Conservation (phyloP, 2,888 invertebrate genomes). For the Cheilosia grossa region DNA sequence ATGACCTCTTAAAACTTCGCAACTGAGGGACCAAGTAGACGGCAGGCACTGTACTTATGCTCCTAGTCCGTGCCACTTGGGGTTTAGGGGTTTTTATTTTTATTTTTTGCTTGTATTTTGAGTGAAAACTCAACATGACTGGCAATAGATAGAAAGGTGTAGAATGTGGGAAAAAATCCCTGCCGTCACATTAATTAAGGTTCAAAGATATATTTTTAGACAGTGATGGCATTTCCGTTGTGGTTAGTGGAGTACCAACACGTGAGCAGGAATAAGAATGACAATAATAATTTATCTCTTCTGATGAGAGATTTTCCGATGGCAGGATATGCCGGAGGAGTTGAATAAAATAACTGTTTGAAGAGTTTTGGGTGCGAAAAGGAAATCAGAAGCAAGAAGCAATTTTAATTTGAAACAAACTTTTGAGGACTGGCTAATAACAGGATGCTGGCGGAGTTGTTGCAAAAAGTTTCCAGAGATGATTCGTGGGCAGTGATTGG, state of each 20-base stretch:
- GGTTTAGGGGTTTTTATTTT: neutral
- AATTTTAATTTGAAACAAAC: neutral
- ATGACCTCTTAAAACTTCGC: slow-evolving; percentile 69
- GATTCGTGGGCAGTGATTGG: too few relatives aligned
- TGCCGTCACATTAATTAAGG: slow-evolving; percentile 71
- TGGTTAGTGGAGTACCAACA: slow-evolving; percentile 46
- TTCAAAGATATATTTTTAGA: slow-evolving; percentile 49
- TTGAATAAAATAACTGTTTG: neutral
- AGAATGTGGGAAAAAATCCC: slow-evolving; percentile 43
- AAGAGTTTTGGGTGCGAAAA: too few relatives aligned
- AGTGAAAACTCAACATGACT: slow-evolving; percentile 36
- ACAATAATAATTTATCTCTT: slow-evolving; percentile 57
- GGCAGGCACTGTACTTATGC: slow-evolving; percentile 32
- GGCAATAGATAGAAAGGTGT: neutral
- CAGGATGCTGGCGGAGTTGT: too few relatives aligned
- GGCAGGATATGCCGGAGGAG: slow-evolving; percentile 19
- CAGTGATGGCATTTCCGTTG: slow-evolving; percentile 24
- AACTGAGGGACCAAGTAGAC: slow-evolving; percentile 48
- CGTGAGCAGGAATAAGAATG: slow-evolving; percentile 68
- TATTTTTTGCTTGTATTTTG: slow-evolving; percentile 28
- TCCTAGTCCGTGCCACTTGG: neutral
- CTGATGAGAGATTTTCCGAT: slow-evolving; percentile 18
- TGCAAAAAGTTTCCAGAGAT: too few relatives aligned
- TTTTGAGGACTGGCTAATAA: neutral
- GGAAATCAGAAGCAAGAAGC: neutral